Evolutionary conservation across 2,888 invertebrate species (phyloP).

Genomic region (Dryocosmus kuriphilus): DNA sequence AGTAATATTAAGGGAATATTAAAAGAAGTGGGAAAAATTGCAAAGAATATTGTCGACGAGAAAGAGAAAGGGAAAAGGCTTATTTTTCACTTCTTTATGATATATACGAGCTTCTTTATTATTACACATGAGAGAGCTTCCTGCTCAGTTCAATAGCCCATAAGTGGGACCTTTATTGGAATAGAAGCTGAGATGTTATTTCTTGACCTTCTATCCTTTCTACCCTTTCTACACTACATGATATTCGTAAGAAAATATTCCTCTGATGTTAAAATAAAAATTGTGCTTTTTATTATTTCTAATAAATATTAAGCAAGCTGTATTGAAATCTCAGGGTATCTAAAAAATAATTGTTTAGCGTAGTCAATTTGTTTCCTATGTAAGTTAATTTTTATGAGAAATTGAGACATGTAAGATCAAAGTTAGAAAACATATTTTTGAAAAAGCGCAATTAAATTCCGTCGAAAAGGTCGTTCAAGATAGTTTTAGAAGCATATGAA

Average conservation of each 20-base stretch:
- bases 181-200: slow-evolving; percentile 3
- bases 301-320: no score
- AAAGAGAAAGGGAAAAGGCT: slow-evolving; percentile 11
- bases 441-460: no score
- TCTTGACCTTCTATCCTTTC: no score
- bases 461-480: no score
- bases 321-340: no score
- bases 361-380: no score
- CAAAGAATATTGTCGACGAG: slow-evolving; percentile 20
- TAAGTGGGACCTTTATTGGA: slow-evolving; percentile 28
- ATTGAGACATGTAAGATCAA: no score
- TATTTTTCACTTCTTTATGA: slow-evolving; percentile 21
- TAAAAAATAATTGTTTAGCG: no score
- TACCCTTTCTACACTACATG: not conserved
- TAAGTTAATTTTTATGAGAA: no score
- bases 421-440: no score
- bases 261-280: not conserved
- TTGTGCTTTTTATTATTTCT: not conserved
- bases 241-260: not conserved
- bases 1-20: slow-evolving; percentile 20
- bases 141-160: slow-evolving; percentile 15
- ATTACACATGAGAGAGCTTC: slow-evolving; percentile 9
- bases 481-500: no score
- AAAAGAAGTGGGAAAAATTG: slow-evolving; percentile 8
- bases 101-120: slow-evolving; percentile 38